Evolutionary conservation across 2,888 invertebrate genomes (phyloP), one percentile per base, ranked within the genome.

Genomic region (Drosophila cyrtoloma): DNA sequence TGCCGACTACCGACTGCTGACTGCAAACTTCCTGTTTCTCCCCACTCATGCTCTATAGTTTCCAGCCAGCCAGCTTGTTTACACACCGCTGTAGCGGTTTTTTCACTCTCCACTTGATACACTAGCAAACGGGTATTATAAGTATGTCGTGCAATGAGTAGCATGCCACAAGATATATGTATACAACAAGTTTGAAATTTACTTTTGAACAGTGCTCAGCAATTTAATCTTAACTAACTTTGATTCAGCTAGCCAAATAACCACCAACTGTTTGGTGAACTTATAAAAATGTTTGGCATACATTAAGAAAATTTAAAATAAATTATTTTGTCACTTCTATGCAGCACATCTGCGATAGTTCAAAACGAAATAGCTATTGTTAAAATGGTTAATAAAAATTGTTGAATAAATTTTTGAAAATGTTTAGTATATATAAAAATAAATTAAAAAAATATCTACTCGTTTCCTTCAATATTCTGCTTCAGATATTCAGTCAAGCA

Each of bases 31-130:
- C 74, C 79, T 73, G 74, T 66, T 82, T 28, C 69, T 35, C 39
- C 77, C 52, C 50, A 69, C 64, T 53, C 55, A 59, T n/a, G 30
- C 35, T 60, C 52, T 66, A 68, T 84, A 84, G 84, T 77, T 81
- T 74, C 65, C 69, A 47, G 47, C 22, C 47, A 71, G 71, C 37
- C 71, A 16, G 74, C 82, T 84, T 82, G 82, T 85, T 85, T 82
- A 82, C 73, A 71, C 72, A 73, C 70, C 37, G 62, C 50, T 71
- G 42, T 60, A 51, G 56, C 50, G 50, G 57, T 60, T 75, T 64
- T 44, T 58, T 65, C 30, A 26, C 51, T 51, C 51, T 47, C 30
- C 16, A 39, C 22, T 65, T 28, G 16, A 59, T 64, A 74, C 73
- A 12, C 72, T 71, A 12, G 30, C 39, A 30, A 4, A 1, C n/a